These are phyloP conservation scores for Himantopus leucocephalus DNA, from an alignment of 2,113 vertebrate species.

Conservation along the genomic window DNA sequence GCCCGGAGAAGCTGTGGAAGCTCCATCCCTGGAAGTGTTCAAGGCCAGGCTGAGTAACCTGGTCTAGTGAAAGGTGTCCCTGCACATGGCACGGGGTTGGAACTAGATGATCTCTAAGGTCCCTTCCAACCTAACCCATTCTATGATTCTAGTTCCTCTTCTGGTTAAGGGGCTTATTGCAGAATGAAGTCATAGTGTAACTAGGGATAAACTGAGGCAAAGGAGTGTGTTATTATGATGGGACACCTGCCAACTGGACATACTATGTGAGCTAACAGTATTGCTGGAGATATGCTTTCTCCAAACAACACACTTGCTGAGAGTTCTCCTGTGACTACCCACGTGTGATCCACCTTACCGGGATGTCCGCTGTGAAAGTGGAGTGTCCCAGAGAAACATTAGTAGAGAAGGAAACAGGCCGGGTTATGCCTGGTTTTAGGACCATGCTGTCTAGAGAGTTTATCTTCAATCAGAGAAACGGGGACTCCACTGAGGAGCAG, in stretches of 20 bases:
- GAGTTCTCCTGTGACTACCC: neutral
- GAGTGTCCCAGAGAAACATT: neutral
- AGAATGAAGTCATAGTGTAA: neutral
- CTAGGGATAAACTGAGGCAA: neutral
- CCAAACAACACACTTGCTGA: neutral
- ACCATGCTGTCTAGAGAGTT: neutral
- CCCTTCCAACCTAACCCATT: neutral
- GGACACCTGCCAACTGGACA: neutral
- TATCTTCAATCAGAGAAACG: neutral
- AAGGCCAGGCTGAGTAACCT: neutral
- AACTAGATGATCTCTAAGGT: neutral
- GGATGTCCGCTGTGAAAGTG: neutral
- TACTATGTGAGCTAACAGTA: fast-evolving
- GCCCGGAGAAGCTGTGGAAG: neutral
- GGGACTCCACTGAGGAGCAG: neutral
- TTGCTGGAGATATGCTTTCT: neutral
- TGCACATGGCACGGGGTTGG: neutral
- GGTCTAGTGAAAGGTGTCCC: neutral
- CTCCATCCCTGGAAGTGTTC: neutral
- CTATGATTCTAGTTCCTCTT: neutral
- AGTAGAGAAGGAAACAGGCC: neutral
- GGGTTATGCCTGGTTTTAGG: neutral
- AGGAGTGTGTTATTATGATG: fast-evolving
- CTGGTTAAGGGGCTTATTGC: neutral
- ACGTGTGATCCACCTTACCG: neutral